Conservation (phyloP, 2,888 invertebrate species). For the Onchidella celtica region DNA sequence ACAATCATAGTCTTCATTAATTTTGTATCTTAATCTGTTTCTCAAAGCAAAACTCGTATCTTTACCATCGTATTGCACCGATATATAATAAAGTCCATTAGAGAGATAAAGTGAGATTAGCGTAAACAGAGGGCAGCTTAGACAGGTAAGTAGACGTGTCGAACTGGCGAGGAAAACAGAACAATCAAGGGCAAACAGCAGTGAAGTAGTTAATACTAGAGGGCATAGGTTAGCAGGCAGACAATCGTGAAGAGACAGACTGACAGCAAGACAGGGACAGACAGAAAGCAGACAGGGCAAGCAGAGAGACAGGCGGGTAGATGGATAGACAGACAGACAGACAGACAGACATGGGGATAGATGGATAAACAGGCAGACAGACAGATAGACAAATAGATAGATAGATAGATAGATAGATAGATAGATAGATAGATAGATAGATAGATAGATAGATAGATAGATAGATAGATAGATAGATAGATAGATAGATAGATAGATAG, state of each 20-base stretch:
- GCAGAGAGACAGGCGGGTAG: not conserved
- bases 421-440: constrained; percentile 24
- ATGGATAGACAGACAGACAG: not conserved
- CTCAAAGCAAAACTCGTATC: no score
- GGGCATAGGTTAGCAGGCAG: no score
- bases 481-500: constrained; percentile 26
- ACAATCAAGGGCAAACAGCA: no score
- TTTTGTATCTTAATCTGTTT: no score
- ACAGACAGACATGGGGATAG: not conserved
- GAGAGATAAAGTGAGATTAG: no score
- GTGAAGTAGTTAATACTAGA: no score
- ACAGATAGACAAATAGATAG: not conserved
- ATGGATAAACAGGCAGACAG: not conserved
- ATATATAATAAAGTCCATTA: no score
- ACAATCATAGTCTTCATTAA: no score
- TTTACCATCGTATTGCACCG: no score
- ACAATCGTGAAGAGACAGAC: constrained; percentile 5
- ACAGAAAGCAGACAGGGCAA: not conserved
- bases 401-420: not conserved
- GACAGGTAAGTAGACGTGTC: no score
- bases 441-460: constrained; percentile 21
- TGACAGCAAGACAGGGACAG: not conserved
- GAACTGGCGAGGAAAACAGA: no score
- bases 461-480: constrained; percentile 27
- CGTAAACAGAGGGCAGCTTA: no score